These are phyloP conservation scores for Hesperophylax magnus DNA, from an alignment of 1,140 invertebrate species.

Conservation along the genomic window DNA sequence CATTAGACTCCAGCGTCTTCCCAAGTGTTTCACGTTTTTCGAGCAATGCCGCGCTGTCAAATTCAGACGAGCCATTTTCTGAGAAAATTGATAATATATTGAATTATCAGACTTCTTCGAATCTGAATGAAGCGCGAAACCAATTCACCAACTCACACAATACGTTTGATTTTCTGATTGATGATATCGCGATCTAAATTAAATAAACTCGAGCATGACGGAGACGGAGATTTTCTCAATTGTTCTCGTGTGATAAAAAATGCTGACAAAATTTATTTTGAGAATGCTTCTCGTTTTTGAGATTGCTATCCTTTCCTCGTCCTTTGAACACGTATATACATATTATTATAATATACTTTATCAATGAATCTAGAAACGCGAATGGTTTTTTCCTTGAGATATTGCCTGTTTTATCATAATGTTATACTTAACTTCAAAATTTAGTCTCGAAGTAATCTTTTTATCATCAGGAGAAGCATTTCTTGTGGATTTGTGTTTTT, in stretches of 20 bases:
- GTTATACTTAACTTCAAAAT: too few relatives aligned
- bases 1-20: not conserved
- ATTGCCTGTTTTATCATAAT: too few relatives aligned
- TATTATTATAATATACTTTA: too few relatives aligned
- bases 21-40: constrained; percentile 9
- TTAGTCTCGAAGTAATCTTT: too few relatives aligned
- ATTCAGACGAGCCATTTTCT: constrained; percentile 14
- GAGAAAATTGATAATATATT: constrained; percentile 19
- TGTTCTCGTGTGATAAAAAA: not conserved
- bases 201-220: not conserved
- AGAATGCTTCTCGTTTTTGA: too few relatives aligned
- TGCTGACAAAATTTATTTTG: too few relatives aligned
- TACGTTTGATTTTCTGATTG: constrained; percentile 21
- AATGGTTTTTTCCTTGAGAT: too few relatives aligned
- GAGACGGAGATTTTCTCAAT: not conserved
- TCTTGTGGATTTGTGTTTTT: too few relatives aligned
- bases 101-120: constrained; percentile 12
- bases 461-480: too few relatives aligned
- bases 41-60: constrained; percentile 20
- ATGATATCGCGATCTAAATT: constrained; percentile 9
- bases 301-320: too few relatives aligned
- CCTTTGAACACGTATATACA: too few relatives aligned
- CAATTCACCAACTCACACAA: not conserved
- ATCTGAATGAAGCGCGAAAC: not conserved
- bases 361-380: too few relatives aligned